A percentile compares a stretch with the other conserved stretches of the same genome.
phyloP scores from a whole-genome alignment of 2,113 vertebrate genomes.

The Eidolon helvum region DNA sequence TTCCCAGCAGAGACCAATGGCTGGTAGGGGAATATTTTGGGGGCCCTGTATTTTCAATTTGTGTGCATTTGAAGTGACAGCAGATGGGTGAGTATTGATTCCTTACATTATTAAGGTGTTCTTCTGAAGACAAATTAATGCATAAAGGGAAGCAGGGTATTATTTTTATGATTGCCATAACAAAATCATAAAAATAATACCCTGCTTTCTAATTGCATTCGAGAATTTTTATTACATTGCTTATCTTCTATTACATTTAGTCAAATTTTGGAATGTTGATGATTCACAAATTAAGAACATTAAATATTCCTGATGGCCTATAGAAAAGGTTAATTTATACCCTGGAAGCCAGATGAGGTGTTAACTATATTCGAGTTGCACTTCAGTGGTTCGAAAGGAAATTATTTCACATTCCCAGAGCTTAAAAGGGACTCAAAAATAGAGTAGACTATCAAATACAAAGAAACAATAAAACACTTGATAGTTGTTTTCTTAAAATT shows the following conservation, averaged over 20 bases:
- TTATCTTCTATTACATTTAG: slow-evolving; percentile 34
- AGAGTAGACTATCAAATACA: slow-evolving; percentile 10
- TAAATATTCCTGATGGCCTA: slow-evolving; percentile 31
- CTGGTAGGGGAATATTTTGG: neutral
- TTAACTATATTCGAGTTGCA: slow-evolving; percentile 54
- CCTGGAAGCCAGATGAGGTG: slow-evolving; percentile 13
- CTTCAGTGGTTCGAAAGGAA: slow-evolving; percentile 52
- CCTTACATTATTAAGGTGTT: neutral
- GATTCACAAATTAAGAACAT: slow-evolving; percentile 28
- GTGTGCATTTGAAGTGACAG: neutral
- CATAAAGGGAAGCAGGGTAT: too few relatives aligned
- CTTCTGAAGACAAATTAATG: slow-evolving; percentile 30
- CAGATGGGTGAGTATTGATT: neutral
- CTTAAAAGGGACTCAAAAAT: slow-evolving; percentile 38
- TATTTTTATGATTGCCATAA: too few relatives aligned
- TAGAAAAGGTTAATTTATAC: slow-evolving; percentile 51
- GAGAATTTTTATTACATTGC: neutral
- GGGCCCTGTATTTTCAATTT: neutral
- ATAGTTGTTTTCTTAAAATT: slow-evolving; percentile 39
- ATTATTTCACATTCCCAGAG: slow-evolving; percentile 44
- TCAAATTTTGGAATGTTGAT: slow-evolving; percentile 39
- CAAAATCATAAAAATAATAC: slow-evolving; percentile 16
- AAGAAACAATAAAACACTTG: slow-evolving; percentile 20
- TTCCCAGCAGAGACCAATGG: neutral
- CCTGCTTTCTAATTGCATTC: neutral